phyloP scores from a whole-genome alignment of 1,140 invertebrate species.

The Aleiodes sp. region DNA sequence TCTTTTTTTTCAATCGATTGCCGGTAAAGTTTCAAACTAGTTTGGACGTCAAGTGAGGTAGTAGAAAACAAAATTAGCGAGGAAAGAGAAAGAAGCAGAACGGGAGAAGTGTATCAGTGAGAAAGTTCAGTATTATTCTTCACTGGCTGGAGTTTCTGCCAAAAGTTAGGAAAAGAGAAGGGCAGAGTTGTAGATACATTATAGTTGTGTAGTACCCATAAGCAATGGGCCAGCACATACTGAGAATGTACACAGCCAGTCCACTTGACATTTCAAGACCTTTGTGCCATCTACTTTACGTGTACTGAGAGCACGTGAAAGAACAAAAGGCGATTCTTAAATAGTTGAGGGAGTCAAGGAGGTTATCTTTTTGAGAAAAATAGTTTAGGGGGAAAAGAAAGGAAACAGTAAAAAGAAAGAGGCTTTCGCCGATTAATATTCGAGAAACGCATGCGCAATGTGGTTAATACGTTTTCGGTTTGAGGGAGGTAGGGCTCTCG shows the following conservation, averaged over 20 bases:
- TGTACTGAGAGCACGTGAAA: not conserved
- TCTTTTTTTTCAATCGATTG: not conserved
- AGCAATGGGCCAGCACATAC: not conserved
- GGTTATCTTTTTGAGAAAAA: not conserved
- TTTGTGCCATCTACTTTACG: constrained; percentile 23
- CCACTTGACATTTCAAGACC: constrained; percentile 32
- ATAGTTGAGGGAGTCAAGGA: constrained; percentile 41
- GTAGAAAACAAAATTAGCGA: not conserved
- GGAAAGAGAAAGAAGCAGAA: not conserved
- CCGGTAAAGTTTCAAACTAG: not conserved
- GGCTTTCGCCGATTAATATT: too few species aligned
- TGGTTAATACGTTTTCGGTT: not conserved
- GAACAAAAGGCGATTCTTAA: constrained; percentile 39
- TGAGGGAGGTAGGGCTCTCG: not conserved
- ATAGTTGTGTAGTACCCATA: not conserved
- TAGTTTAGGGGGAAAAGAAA: not conserved
- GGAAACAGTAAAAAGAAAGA: too few species aligned
- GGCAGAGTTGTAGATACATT: not conserved
- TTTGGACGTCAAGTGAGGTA: not conserved
- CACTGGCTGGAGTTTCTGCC: not conserved
- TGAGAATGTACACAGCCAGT: constrained; percentile 10
- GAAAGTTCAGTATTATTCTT: not conserved
- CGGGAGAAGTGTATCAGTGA: not conserved
- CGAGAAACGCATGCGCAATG: not conserved
- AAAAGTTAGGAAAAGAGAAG: not conserved